These are phyloP conservation scores for Miniopterus natalensis DNA, from an alignment of 2,113 vertebrate species.

Conservation along the genomic window DNA sequence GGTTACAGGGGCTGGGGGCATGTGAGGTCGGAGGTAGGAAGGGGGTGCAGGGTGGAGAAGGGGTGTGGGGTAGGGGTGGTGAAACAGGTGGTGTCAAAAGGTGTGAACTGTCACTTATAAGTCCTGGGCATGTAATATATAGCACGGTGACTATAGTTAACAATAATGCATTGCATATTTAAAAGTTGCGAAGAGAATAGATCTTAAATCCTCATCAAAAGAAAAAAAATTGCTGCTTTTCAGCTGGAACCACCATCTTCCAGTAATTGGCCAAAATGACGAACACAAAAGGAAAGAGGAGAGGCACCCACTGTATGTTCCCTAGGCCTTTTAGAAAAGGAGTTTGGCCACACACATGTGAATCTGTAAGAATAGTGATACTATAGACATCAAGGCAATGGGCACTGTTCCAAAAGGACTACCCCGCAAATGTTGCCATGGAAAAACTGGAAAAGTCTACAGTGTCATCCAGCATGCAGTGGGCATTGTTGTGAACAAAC, in stretches of 20 bases:
- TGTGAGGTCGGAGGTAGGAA: no score
- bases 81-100: not conserved
- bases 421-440: not conserved
- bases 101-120: not conserved
- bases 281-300: not conserved
- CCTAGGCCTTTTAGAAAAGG: not conserved
- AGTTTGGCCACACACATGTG: not conserved
- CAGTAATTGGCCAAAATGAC: not conserved
- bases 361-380: not conserved
- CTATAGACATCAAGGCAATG: not conserved
- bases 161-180: not conserved
- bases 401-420: not conserved
- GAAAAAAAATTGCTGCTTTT: not conserved
- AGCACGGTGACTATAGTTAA: not conserved
- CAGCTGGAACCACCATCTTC: not conserved
- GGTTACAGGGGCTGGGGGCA: not conserved
- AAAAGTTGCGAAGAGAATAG: not conserved
- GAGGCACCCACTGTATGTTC: not conserved
- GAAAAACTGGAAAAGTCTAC: not conserved
- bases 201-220: not conserved
- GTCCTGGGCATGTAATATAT: not conserved
- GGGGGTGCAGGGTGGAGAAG: not conserved
- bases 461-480: not conserved
- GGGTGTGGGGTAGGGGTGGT: not conserved
- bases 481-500: not conserved